Conservation (phyloP, 2,797 vertebrate genomes). For the Columba guinea region DNA sequence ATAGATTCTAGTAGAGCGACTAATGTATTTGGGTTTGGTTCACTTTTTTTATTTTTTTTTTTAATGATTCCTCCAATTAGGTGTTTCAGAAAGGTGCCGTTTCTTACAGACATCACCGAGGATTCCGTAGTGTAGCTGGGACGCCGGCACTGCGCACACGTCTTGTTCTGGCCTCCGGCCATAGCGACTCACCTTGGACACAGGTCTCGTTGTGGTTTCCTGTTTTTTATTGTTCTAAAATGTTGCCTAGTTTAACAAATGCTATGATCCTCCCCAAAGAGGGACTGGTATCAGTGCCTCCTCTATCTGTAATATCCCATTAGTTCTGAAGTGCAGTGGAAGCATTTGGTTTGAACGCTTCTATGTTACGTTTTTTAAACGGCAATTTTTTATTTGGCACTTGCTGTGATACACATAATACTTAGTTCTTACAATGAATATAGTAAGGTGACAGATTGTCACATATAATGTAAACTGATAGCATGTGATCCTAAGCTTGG, state of each 20-base stretch:
- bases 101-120: rapidly evolving
- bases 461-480: not conserved
- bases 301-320: not conserved
- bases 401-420: not conserved
- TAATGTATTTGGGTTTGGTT: not conserved
- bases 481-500: not conserved
- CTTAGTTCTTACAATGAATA: not conserved
- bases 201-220: not conserved
- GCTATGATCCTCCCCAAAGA: not conserved
- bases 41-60: not conserved
- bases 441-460: not conserved
- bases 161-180: not conserved
- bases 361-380: not conserved
- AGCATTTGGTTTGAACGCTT: not conserved
- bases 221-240: not conserved
- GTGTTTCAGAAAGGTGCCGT: not conserved
- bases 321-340: not conserved
- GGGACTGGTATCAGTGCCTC: not conserved
- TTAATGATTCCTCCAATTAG: not conserved
- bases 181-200: not conserved
- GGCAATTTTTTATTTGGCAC: not conserved
- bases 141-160: not conserved
- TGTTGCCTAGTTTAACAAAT: not conserved
- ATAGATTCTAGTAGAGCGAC: not conserved
- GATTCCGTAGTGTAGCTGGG: not conserved